A percentile compares a stretch with the other conserved stretches of the same genome.
Evolutionary conservation across 37 sponge, comb jelly and placozoan genomes (phyloP).

Genomic region (Agelas oroides): DNA sequence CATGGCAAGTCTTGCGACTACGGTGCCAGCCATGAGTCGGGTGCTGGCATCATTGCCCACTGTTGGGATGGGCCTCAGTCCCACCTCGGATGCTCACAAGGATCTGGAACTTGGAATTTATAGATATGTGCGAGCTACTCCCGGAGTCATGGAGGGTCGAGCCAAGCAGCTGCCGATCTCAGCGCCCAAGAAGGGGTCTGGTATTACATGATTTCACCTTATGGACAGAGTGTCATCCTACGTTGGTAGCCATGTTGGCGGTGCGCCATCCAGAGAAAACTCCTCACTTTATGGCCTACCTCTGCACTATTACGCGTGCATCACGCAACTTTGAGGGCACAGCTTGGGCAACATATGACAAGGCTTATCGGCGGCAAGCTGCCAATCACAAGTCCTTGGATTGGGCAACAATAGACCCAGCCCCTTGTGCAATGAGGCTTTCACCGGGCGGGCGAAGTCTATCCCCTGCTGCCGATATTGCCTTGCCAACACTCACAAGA

Average conservation of each 20-base stretch:
- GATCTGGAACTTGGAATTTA: no score
- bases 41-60: no score
- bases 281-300: constrained; percentile 13
- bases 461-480: background rate
- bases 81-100: no score
- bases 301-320: background rate
- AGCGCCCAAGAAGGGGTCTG: no score
- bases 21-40: no score
- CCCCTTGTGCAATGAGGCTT: background rate
- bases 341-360: constrained; percentile 8
- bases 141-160: no score
- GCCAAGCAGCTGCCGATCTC: no score
- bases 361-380: constrained; percentile 14
- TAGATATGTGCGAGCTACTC: no score
- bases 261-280: background rate
- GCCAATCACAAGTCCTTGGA: background rate
- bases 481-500: background rate
- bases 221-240: background rate
- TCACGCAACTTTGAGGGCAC: background rate
- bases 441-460: background rate
- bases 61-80: no score
- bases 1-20: no score
- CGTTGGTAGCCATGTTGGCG: background rate
- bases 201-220: no score
- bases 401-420: background rate